phyloP scores from a whole-genome alignment of 92 coral and sea anemone species.

The Palythoa grandis region DNA sequence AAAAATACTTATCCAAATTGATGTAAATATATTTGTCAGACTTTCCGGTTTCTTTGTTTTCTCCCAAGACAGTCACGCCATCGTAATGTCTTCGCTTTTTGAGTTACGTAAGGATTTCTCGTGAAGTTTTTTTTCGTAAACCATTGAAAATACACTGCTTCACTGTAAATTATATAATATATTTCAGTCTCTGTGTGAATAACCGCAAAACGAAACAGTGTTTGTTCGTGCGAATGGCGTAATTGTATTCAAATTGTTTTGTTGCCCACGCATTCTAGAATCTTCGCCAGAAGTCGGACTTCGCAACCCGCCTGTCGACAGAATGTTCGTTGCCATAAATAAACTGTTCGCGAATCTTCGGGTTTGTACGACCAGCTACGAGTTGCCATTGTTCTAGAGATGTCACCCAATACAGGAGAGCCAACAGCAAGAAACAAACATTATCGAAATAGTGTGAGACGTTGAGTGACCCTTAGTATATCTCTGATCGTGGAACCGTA shows the following conservation, averaged over 20 bases:
- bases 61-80: too few species aligned
- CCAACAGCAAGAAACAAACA: neutral
- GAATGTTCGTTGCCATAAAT: slow-evolving; percentile 36
- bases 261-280: slow-evolving; percentile 27
- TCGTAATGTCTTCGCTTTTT: too few species aligned
- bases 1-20: too few species aligned
- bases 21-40: too few species aligned
- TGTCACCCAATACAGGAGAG: slow-evolving; percentile 15
- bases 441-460: neutral
- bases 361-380: slow-evolving; percentile 32
- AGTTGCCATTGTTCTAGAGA: slow-evolving; percentile 5
- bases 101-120: too few species aligned
- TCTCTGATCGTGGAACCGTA: neutral
- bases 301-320: slow-evolving; percentile 19
- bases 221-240: neutral
- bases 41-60: too few species aligned
- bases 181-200: neutral
- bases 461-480: neutral
- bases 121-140: too few species aligned
- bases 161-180: neutral
- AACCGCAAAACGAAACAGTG: neutral
- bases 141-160: neutral
- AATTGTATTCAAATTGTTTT: neutral
- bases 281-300: neutral
- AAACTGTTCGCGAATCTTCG: slow-evolving; percentile 40